A percentile compares a stretch with the other conserved stretches of the same genome.
Conservation (phyloP, 2,888 invertebrate genomes). For the Glyphotaelius pellucidus region DNA sequence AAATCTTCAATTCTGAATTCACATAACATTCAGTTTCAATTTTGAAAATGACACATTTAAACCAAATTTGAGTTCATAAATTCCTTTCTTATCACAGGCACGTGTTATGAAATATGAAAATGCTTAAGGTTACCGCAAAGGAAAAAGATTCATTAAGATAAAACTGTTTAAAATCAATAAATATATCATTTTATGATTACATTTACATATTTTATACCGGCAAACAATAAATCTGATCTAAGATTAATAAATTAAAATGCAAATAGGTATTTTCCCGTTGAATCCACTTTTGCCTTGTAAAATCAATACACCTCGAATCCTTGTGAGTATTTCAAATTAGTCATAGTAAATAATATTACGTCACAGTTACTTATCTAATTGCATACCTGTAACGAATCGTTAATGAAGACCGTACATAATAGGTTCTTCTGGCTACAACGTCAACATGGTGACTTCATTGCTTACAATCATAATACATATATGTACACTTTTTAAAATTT, state of each 20-base stretch:
- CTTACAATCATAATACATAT: background rate
- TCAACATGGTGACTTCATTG: background rate
- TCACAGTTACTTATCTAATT: background rate
- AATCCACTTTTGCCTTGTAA: background rate
- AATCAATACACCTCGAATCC: background rate
- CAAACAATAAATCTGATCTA: background rate
- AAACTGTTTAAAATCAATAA: background rate
- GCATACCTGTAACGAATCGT: background rate
- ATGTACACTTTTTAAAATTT: no score
- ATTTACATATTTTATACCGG: background rate
- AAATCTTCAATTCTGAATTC: no score
- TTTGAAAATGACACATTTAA: no score
- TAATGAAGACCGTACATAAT: background rate
- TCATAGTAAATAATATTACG: background rate
- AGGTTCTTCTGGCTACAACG: background rate
- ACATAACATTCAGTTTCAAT: no score
- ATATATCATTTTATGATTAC: background rate
- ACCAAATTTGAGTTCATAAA: background rate
- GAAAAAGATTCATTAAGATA: background rate
- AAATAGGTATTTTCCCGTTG: background rate
- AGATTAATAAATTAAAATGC: background rate
- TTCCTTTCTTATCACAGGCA: background rate
- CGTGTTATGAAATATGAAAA: background rate
- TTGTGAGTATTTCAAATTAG: background rate
- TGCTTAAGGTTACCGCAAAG: background rate